Evolutionary conservation across 2,888 invertebrate genomes (phyloP).

Genomic region (Cephus sareptanus): DNA sequence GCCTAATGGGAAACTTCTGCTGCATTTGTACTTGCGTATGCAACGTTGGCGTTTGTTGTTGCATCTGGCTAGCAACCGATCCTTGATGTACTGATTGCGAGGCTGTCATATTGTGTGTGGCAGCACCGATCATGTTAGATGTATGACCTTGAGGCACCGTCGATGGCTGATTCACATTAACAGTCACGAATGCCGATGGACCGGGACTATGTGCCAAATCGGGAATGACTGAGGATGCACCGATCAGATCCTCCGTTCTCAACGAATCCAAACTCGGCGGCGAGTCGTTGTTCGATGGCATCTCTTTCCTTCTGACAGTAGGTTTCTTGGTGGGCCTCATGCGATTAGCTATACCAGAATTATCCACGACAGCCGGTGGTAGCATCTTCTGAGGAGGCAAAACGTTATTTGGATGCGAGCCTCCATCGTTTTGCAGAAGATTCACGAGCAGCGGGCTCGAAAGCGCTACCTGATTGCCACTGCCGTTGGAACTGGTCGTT

Average conservation of each 20-base stretch:
- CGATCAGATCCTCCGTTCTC: conserved; percentile 59
- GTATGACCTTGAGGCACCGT: conserved; percentile 51
- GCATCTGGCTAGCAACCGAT: conserved; percentile 16
- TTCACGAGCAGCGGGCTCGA: conserved; percentile 93
- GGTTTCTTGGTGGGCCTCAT: conserved; percentile 61
- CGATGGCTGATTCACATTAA: conserved; percentile 54
- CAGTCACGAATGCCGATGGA: conserved; percentile 60
- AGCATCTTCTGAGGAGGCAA: conserved; percentile 57
- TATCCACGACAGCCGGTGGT: conserved; percentile 57
- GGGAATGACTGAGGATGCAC: conserved; percentile 44
- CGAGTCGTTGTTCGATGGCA: conserved; percentile 48
- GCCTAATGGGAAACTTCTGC: conserved; percentile 52
- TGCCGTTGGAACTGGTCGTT: conserved; percentile 45
- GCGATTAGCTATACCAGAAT: conserved; percentile 48
- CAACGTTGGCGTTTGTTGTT: conserved; percentile 32
- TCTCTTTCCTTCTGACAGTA: conserved; percentile 61
- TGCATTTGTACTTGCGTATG: conserved; percentile 36
- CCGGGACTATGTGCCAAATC: conserved; percentile 44
- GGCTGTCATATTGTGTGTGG: conserved; percentile 33
- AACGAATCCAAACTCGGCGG: conserved; percentile 60
- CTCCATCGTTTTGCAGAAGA: conserved; percentile 86
- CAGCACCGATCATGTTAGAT: conserved; percentile 32
- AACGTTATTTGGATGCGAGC: conserved; percentile 59
- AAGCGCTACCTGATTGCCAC: conserved; percentile 74
- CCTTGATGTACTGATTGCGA: conserved; percentile 38